Percentiles rank a stretch among this genome's conserved stretches.
Evolutionary conservation across 2,113 vertebrate species (phyloP).

Genomic region (Catharus bicknelli): DNA sequence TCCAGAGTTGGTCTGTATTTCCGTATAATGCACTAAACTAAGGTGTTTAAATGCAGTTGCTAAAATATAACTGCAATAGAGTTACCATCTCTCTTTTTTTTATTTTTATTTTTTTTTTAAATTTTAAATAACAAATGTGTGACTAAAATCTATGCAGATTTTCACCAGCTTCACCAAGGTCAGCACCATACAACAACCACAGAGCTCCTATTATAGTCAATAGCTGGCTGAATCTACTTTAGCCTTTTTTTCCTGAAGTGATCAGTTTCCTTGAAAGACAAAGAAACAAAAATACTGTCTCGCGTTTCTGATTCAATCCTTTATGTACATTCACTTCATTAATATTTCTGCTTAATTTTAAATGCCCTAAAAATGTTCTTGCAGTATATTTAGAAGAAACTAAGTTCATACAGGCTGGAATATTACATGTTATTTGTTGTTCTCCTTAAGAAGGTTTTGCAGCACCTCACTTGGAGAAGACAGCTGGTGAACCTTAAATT

Average conservation of each 20-base stretch:
- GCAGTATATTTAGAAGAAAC: background rate
- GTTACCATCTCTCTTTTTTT: background rate
- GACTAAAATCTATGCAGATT: background rate
- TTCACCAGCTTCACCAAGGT: background rate
- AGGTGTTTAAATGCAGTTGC: background rate
- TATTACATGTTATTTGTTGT: background rate
- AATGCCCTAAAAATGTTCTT: background rate
- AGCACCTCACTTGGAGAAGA: background rate
- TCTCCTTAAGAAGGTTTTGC: background rate
- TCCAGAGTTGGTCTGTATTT: background rate
- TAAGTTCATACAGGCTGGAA: background rate
- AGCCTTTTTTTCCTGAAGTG: background rate
- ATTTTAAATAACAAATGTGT: background rate
- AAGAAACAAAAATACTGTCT: background rate
- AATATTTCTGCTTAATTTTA: background rate
- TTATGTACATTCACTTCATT: background rate
- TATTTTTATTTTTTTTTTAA: no score
- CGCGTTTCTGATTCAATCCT: background rate
- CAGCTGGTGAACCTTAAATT: background rate
- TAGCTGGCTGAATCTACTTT: background rate
- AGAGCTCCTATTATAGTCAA: background rate
- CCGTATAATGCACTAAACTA: background rate
- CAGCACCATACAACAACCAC: background rate
- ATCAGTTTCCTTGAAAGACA: background rate
- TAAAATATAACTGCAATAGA: background rate